phyloP scores from a whole-genome alignment of 1,140 invertebrate genomes.

The Delia radicum region DNA sequence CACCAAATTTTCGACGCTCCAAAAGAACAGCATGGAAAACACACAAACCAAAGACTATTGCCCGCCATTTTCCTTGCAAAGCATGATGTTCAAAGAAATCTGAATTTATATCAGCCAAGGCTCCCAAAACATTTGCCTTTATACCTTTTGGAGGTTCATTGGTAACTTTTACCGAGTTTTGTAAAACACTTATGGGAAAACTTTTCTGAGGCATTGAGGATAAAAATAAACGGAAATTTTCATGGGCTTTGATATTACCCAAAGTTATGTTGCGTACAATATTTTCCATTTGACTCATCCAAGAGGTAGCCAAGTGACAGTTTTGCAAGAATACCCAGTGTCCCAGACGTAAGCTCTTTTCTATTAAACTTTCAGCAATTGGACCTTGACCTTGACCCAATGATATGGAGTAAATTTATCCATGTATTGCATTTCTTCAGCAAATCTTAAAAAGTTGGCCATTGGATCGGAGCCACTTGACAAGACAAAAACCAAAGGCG shows the following conservation, averaged over 20 bases:
- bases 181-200: slow-evolving; percentile 88
- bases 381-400: slow-evolving; percentile 88
- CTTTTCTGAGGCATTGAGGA: slow-evolving; percentile 82
- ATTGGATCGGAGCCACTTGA: slow-evolving; percentile 91
- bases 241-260: slow-evolving; percentile 63
- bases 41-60: slow-evolving; percentile 74
- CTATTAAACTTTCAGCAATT: slow-evolving; percentile 79
- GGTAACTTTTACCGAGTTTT: slow-evolving; percentile 91
- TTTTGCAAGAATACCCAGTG: slow-evolving; percentile 89
- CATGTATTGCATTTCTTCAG: slow-evolving; percentile 74
- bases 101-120: slow-evolving; percentile 73
- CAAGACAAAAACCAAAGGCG: slow-evolving; percentile 86
- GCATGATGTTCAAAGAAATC: slow-evolving; percentile 80
- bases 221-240: slow-evolving; percentile 78
- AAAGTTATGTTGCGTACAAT: slow-evolving; percentile 71
- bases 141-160: slow-evolving; percentile 90
- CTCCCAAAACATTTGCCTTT: slow-evolving; percentile 76
- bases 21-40: slow-evolving; percentile 86
- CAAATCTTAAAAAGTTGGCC: slow-evolving; percentile 75
- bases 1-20: slow-evolving; percentile 88
- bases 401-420: slow-evolving; percentile 78
- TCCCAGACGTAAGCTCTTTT: slow-evolving; percentile 67
- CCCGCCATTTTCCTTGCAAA: slow-evolving; percentile 71
- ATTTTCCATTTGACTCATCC: slow-evolving; percentile 78
- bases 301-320: slow-evolving; percentile 88